Percentiles rank a stretch among this genome's conserved stretches.
phyloP scores from a whole-genome alignment of 2,113 vertebrate genomes.

The Alligator sinensis region DNA sequence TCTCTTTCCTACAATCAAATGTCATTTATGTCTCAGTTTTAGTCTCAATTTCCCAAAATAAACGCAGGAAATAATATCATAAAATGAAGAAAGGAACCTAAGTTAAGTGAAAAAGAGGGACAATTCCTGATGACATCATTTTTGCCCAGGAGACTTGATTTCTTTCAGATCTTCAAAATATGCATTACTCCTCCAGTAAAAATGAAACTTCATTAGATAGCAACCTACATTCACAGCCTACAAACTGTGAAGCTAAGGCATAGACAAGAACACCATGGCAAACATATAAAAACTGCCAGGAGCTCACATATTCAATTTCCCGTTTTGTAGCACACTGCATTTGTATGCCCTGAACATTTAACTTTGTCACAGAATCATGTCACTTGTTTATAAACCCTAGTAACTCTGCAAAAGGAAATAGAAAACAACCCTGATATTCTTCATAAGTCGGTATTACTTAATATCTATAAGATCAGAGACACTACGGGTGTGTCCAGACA shows the following conservation, averaged over 20 bases:
- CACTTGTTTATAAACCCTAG: not conserved
- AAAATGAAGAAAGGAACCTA: not conserved
- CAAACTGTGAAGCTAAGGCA: not conserved
- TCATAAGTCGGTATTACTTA: not conserved
- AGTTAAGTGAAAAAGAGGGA: not conserved
- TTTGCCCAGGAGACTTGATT: not conserved
- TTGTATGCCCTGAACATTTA: not conserved
- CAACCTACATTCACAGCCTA: not conserved
- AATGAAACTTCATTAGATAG: not conserved
- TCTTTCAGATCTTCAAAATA: not conserved
- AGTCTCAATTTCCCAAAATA: not conserved
- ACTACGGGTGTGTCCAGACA: too few relatives aligned
- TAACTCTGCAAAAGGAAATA: not conserved
- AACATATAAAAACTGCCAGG: not conserved
- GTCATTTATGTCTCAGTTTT: not conserved
- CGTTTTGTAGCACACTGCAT: not conserved
- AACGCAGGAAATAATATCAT: not conserved
- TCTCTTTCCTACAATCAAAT: not conserved
- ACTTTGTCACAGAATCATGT: not conserved
- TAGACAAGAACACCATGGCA: not conserved
- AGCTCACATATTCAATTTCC: not conserved
- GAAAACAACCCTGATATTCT: not conserved
- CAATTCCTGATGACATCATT: too few relatives aligned
- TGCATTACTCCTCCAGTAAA: not conserved
- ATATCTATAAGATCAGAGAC: not conserved